Percentiles rank a stretch among this genome's conserved stretches.
These are phyloP conservation scores for Idaea straminata DNA, from an alignment of 2,888 invertebrate species.

Conservation along the genomic window DNA sequence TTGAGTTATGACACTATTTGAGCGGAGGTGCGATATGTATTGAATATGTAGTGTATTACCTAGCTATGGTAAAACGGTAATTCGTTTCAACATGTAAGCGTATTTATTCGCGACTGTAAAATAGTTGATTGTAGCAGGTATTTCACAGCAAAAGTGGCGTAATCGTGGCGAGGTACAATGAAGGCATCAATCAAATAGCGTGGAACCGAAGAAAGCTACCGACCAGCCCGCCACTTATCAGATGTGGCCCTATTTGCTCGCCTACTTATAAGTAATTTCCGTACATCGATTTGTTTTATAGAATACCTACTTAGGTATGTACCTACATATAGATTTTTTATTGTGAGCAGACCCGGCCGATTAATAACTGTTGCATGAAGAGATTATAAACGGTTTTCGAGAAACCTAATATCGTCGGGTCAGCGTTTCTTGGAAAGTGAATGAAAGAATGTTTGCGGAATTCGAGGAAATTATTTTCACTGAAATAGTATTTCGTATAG, in stretches of 20 bases:
- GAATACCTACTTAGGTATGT: not conserved
- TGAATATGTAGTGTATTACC: too few species aligned
- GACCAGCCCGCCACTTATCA: constrained; percentile 54
- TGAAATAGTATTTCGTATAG: too few species aligned
- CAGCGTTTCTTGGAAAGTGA: not conserved
- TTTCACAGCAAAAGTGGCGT: constrained; percentile 8
- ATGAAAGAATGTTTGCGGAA: not conserved
- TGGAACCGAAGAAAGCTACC: constrained; percentile 61
- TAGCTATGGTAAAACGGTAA: not conserved
- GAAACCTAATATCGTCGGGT: not conserved
- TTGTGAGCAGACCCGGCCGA: not conserved
- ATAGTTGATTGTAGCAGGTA: constrained; percentile 3
- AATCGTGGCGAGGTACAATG: constrained; percentile 42
- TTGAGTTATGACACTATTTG: too few species aligned
- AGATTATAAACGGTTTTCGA: not conserved
- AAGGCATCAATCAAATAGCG: constrained; percentile 76
- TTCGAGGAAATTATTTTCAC: not conserved
- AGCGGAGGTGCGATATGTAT: too few species aligned
- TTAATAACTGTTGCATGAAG: not conserved
- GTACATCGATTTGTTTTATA: constrained; percentile 56
- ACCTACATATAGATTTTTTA: not conserved
- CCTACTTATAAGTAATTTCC: constrained; percentile 75
- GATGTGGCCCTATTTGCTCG: constrained; percentile 68
- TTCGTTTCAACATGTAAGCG: not conserved
- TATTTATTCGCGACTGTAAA: constrained; percentile 11